Conservation (phyloP, 2,888 invertebrate genomes). For the Melieria crassipennis region DNA sequence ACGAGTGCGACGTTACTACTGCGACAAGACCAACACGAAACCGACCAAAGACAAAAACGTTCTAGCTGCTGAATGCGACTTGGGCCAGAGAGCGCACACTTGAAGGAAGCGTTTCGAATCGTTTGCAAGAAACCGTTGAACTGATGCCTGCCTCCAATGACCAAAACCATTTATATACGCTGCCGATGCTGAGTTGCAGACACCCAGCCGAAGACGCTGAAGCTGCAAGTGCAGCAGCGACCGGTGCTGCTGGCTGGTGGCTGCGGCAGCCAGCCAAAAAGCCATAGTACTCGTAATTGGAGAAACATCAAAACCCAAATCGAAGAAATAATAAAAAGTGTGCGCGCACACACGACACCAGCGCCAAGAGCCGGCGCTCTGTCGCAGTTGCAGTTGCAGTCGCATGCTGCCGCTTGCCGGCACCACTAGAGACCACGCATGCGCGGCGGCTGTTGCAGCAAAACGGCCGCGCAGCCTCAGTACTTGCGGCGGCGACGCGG, state of each 20-base stretch:
- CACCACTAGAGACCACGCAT: slow-evolving; percentile 37
- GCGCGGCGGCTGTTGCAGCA: slow-evolving; percentile 27
- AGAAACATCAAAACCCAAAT: background rate
- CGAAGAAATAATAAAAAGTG: slow-evolving; percentile 7
- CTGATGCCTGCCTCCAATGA: slow-evolving; percentile 65
- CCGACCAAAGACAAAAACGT: too few species aligned
- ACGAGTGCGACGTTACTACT: too few species aligned
- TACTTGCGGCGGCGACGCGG: background rate
- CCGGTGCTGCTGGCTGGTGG: background rate
- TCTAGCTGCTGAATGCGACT: too few species aligned
- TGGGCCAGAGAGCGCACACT: too few species aligned
- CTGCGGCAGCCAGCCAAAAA: slow-evolving; percentile 15
- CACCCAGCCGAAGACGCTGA: slow-evolving; percentile 27
- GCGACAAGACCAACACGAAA: too few species aligned
- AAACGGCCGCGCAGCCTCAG: background rate
- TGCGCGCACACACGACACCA: slow-evolving; percentile 2
- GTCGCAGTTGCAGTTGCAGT: background rate
- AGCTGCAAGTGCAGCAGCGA: slow-evolving; percentile 7
- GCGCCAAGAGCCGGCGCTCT: background rate
- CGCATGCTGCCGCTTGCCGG: slow-evolving; percentile 19
- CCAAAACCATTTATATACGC: slow-evolving; percentile 67
- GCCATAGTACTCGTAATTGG: slow-evolving; percentile 1
- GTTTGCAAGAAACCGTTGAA: slow-evolving; percentile 65
- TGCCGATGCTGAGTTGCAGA: slow-evolving; percentile 39
- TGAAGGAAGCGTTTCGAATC: slow-evolving; percentile 48